phyloP scores from a whole-genome alignment of 1,140 invertebrate genomes.

The Drosophila pandora region DNA sequence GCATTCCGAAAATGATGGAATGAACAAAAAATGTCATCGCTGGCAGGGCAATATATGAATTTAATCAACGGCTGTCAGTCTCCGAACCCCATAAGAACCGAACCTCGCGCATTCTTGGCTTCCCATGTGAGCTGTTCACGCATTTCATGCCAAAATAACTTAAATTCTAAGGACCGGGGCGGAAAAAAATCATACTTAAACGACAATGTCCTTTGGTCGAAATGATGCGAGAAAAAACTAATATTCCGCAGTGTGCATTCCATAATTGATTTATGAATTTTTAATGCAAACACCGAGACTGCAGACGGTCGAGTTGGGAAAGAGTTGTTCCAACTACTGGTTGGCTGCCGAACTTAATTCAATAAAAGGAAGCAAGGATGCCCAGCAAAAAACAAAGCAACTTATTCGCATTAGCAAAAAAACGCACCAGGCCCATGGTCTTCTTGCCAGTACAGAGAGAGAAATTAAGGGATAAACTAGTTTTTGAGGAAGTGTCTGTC shows the following conservation, averaged over 20 bases:
- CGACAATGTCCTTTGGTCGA: constrained; percentile 10
- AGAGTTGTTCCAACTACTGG: constrained; percentile 53
- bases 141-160: constrained; percentile 78
- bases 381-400: constrained; percentile 50
- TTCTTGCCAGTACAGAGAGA: neutral
- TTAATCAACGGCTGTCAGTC: constrained; percentile 65
- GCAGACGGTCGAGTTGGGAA: constrained; percentile 40
- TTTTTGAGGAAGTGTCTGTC: no score
- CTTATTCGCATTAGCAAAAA: constrained; percentile 77
- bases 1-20: constrained; percentile 70
- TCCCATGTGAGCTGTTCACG: constrained; percentile 71
- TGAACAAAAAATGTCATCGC: constrained; percentile 52
- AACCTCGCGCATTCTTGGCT: constrained; percentile 65
- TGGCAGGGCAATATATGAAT: constrained; percentile 71
- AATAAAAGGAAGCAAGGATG: constrained; percentile 47
- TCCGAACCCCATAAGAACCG: constrained; percentile 2
- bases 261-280: constrained; percentile 84
- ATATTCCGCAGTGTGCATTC: constrained; percentile 82
- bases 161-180: constrained; percentile 60
- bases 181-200: neutral
- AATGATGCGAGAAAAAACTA: constrained; percentile 77
- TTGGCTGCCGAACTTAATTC: constrained; percentile 72
- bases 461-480: neutral
- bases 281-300: constrained; percentile 80
- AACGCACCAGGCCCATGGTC: constrained; percentile 45